Conservation (phyloP, 1,140 invertebrate species). For the Cotesia glomerata region DNA sequence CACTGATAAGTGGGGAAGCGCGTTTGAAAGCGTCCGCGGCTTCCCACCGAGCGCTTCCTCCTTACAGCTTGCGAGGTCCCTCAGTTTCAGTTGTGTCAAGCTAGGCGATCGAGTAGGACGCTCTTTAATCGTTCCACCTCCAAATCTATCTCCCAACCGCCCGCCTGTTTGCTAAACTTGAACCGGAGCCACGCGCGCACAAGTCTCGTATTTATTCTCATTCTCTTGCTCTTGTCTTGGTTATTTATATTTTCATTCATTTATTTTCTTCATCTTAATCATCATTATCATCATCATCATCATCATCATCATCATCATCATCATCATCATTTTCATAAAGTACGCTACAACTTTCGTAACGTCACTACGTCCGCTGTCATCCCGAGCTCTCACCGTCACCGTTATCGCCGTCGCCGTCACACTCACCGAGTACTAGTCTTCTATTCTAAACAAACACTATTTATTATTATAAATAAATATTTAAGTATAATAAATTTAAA, state of each 20-base stretch:
- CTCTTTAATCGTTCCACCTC: conserved; percentile 61
- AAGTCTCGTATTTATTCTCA: conserved; percentile 12
- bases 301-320: too few relatives aligned
- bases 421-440: not conserved
- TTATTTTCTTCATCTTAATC: not conserved
- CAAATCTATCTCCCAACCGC: conserved; percentile 46
- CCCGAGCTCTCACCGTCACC: not conserved
- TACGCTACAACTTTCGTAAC: too few relatives aligned
- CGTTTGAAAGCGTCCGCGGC: conserved; percentile 54
- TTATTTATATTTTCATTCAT: not conserved
- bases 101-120: conserved; percentile 64
- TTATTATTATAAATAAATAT: too few relatives aligned
- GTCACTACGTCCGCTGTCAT: too few relatives aligned
- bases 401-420: not conserved
- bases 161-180: conserved; percentile 36
- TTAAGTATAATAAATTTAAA: too few relatives aligned
- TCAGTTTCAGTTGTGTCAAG: conserved; percentile 65
- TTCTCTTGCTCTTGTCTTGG: not conserved
- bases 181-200: conserved; percentile 30
- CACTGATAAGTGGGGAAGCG: conserved; percentile 38
- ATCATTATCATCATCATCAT: not conserved
- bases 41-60: conserved; percentile 35
- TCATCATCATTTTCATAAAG: too few relatives aligned
- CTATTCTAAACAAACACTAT: not conserved
- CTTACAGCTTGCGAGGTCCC: conserved; percentile 46